A percentile compares a stretch with the other conserved stretches of the same genome.
phyloP scores from a whole-genome alignment of 2,888 invertebrate species.

The Tiphia femorata region DNA sequence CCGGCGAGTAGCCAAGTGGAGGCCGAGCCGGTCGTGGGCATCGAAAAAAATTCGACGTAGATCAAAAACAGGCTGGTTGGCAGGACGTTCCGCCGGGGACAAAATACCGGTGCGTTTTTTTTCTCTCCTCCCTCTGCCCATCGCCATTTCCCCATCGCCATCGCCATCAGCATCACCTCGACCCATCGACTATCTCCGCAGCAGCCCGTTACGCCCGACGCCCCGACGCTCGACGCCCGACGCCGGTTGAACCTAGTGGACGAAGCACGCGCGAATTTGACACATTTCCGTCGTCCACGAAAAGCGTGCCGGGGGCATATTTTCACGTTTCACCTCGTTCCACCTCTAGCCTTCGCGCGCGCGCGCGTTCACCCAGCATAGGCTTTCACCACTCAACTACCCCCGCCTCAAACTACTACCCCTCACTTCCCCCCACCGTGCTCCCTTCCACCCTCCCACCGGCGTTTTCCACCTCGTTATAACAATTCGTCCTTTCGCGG shows the following conservation, averaged over 20 bases:
- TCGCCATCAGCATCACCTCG: slow-evolving; percentile 22
- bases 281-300: slow-evolving; percentile 46
- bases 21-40: slow-evolving; percentile 16
- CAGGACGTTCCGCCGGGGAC: slow-evolving; percentile 1
- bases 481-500: slow-evolving; percentile 33
- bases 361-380: slow-evolving; percentile 8
- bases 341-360: neutral
- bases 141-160: slow-evolving; percentile 22
- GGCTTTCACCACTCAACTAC: no score
- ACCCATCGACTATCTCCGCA: slow-evolving; percentile 14
- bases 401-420: no score
- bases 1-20: no score
- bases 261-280: slow-evolving; percentile 48
- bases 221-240: slow-evolving; percentile 10
- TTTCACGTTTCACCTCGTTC: slow-evolving; percentile 32
- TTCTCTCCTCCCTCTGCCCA: slow-evolving; percentile 1
- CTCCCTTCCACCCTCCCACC: neutral
- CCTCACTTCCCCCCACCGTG: neutral
- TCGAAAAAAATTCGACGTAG: slow-evolving; percentile 25
- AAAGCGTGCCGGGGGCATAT: slow-evolving; percentile 43
- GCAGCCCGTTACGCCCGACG: slow-evolving; percentile 1
- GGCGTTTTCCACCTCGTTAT: slow-evolving; percentile 42
- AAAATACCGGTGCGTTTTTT: slow-evolving; percentile 19
- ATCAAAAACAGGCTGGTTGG: slow-evolving; percentile 13
- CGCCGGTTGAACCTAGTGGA: slow-evolving; percentile 23